Evolutionary conservation across 2,113 vertebrate species (phyloP), one percentile per base, ranked within the genome.

Genomic region (Phocoena sinus): DNA sequence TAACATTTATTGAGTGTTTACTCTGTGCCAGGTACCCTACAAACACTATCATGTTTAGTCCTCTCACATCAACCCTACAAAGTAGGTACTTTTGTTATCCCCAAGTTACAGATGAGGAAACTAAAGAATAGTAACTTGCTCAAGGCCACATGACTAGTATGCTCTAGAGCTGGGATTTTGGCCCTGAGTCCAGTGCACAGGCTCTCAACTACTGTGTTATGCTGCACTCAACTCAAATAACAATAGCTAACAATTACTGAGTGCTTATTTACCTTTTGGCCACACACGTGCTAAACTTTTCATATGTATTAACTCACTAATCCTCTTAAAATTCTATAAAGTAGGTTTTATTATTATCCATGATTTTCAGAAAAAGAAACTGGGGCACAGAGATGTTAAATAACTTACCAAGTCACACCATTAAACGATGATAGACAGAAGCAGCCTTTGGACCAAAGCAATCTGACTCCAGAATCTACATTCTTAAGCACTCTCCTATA

Each of bases 281-380:
- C 76, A 94, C 84, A 81, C 47, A 77, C 36, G 33, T 44, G 23
- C n/a, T 89, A 91, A 96, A 25, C 44, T 63, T 38, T 95, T 91
- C 60, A 26, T 89, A 20, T 85, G 3, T 60, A 77, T 94, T 90
- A 79, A 71, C 10, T 85, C 67, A 79, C 33, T 89, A 89, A 81
- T 91, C 38, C 18, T 96, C 68, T 85, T 92, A 89, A 95, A 28
- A 83, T 95, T 77, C 53, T 95, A 23, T 77, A 67, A 89, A 85
- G 62, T 77, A 89, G 44, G 47, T 65, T 97, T 94, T 95, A 73
- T 90, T 94, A 95, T 76, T 95, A 67, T n/a, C 13, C 28, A 8
- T 7, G 21, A 94, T 86, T 92, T 95, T 96, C 15, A 63, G 84
- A 73, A 85, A 85, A 92, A 73, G 60, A 83, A 56, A 87, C 71